phyloP scores from a whole-genome alignment of 1,140 invertebrate species.

The Dufourea novaeangliae region DNA sequence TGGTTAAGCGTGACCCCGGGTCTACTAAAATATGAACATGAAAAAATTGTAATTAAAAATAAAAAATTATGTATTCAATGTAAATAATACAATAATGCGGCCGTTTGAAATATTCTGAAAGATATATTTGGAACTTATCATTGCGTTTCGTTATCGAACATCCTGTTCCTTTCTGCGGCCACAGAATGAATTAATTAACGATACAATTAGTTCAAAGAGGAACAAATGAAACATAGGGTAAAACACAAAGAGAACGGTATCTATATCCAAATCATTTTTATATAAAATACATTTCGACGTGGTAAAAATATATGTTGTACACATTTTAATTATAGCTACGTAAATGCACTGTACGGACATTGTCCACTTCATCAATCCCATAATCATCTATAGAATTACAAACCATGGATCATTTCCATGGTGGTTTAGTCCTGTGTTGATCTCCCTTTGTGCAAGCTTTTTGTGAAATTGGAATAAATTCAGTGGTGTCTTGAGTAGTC shows the following conservation, averaged over 20 bases:
- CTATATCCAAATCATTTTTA: conserved; percentile 9
- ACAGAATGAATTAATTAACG: conserved; percentile 12
- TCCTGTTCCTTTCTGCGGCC: conserved; percentile 65
- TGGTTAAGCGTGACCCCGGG: no score
- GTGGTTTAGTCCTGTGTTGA: conserved; percentile 72
- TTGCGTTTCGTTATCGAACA: conserved; percentile 61
- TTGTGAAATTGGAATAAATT: conserved; percentile 72
- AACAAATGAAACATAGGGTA: neutral
- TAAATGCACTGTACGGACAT: conserved; percentile 52
- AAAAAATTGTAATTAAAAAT: neutral
- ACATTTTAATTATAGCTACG: conserved; percentile 51
- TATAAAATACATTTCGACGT: conserved; percentile 58
- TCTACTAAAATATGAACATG: no score
- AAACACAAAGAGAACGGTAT: neutral
- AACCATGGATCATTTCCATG: conserved; percentile 76
- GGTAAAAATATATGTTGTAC: conserved; percentile 53
- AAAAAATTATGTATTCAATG: neutral
- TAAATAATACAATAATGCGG: neutral
- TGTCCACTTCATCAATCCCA: conserved; percentile 70
- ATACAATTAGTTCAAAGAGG: neutral
- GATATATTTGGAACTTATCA: conserved; percentile 32
- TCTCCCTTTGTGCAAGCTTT: conserved; percentile 64
- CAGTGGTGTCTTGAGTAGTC: conserved; percentile 67
- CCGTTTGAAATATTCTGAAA: neutral
- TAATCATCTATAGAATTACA: conserved; percentile 42